Conservation (phyloP, 2,888 invertebrate genomes). For the Macrophya annulata region DNA sequence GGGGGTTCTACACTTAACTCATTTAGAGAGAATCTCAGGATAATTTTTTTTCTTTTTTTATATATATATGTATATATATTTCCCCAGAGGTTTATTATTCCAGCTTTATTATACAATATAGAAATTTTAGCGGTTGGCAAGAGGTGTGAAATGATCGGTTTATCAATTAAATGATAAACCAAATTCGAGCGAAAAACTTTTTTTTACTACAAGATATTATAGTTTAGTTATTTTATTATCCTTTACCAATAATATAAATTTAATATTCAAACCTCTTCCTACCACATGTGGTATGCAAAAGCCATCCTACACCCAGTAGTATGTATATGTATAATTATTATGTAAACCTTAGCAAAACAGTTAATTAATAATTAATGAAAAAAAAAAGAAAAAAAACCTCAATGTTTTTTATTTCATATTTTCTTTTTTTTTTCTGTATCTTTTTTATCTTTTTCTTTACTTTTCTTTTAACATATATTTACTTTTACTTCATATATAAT, state of each 20-base stretch:
- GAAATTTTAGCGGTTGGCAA: constrained; percentile 73
- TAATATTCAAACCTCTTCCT: constrained; percentile 66
- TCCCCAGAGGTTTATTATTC: constrained; percentile 76
- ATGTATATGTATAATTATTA: constrained; percentile 65
- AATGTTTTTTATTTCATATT: constrained; percentile 64
- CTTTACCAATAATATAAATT: constrained; percentile 35
- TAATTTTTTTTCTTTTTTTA: background rate
- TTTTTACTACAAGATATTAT: constrained; percentile 37
- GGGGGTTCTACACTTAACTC: background rate
- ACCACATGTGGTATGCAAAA: constrained; percentile 74
- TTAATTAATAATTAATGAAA: constrained; percentile 67
- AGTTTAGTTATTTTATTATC: constrained; percentile 4
- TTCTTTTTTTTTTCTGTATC: constrained; percentile 56
- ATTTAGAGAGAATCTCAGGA: constrained; percentile 18
- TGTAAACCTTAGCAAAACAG: constrained; percentile 72
- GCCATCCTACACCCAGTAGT: constrained; percentile 75
- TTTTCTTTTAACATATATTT: constrained; percentile 54
- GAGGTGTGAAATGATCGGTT: constrained; percentile 67
- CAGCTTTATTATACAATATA: constrained; percentile 70
- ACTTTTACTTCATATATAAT: constrained; percentile 64
- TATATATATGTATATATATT: constrained; percentile 8
- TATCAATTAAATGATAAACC: background rate
- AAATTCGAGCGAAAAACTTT: constrained; percentile 4
- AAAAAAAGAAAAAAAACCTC: constrained; percentile 66
- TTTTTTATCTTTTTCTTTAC: constrained; percentile 55